Base-by-base conservation (phyloP, 2,888 invertebrate genomes). In the Sympetrum striolatum region DNA sequence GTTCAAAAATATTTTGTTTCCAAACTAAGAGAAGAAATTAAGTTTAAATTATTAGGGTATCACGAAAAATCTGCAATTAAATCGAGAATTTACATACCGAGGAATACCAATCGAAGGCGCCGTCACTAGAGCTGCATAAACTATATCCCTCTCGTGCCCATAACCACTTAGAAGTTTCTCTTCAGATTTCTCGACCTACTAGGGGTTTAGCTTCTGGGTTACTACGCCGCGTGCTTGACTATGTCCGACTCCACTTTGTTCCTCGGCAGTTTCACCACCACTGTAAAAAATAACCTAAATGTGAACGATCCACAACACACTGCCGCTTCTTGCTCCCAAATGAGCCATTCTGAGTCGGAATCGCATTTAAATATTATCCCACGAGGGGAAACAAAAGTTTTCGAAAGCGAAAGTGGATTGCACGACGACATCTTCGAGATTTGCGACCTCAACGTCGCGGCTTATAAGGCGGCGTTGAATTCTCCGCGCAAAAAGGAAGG, bases 131-230 rank as follows among this genome's bases (percentile, higher is more conserved):
- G 25, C 31, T 25, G 73, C 60, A 60, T 37, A 60, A 60, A 60
- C 37, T 64, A 60, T 60, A 35, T 60, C 37, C 60, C n/a, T 86
- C 60, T 35, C 22, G 58, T 60, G 86, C 22, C 60, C 86, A 86
- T 86, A 86, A 18, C n/a, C 37, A 12, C 37, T 58, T 60, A 86
- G 39, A n/a, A 60, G 86, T 86, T 86, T 86, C 86, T 86, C 86
- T 86, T 60, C 37, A 37, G 86, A 31, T 86, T 86, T 86, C 86
- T 60, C 86, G 86, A 60, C 86, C 86, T 86, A 86, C 60, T 86
- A 35, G n/a, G 37, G 60, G 31, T 37, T 37, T 39, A 37, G 86
- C 60, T 60, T 86, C 86, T 86, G 86, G 86, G 86, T 86, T 86
- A 86, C 60, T 60, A 58, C 86, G 60, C 60, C 86, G 35, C 60